These are phyloP conservation scores for Epizoanthus ramosus DNA, from an alignment of 92 coral and sea anemone species.

Conservation along the genomic window DNA sequence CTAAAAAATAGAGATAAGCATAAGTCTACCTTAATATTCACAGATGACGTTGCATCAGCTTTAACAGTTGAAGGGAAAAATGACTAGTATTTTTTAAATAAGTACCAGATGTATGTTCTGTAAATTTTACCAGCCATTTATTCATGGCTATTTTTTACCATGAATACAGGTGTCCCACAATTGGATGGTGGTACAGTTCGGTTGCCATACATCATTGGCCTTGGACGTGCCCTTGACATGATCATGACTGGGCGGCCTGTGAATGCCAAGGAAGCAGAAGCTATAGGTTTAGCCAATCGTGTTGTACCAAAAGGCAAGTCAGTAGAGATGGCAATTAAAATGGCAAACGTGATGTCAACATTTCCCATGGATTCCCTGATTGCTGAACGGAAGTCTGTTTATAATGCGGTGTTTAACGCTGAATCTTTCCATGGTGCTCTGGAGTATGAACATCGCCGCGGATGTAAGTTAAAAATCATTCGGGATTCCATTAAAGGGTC, in stretches of 20 bases:
- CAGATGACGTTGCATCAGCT: too few species aligned
- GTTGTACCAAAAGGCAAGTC: slow-evolving; percentile 86
- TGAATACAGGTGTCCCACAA: slow-evolving; percentile 71
- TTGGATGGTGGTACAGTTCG: slow-evolving; percentile 95
- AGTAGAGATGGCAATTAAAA: slow-evolving; percentile 63
- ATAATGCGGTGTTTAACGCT: slow-evolving; percentile 78
- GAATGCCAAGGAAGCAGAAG: slow-evolving; percentile 72
- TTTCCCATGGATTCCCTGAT: slow-evolving; percentile 75
- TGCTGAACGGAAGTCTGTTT: slow-evolving; percentile 84
- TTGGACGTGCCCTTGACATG: slow-evolving; percentile 88
- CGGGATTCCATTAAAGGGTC: slow-evolving; percentile 80
- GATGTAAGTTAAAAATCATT: slow-evolving; percentile 63
- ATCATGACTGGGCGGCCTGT: slow-evolving; percentile 94
- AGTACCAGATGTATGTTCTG: too few species aligned
- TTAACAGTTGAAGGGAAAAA: too few species aligned
- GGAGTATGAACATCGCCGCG: slow-evolving; percentile 72
- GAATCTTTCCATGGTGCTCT: slow-evolving; percentile 83
- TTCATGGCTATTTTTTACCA: not conserved
- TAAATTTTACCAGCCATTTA: too few species aligned
- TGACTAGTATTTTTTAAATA: too few species aligned
- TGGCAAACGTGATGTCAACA: slow-evolving; percentile 69
- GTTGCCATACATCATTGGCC: slow-evolving; percentile 82
- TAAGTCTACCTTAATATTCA: too few species aligned
- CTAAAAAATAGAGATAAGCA: too few species aligned
- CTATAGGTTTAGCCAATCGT: slow-evolving; percentile 80